These are phyloP conservation scores for Cephus pulcher DNA, from an alignment of 2,888 invertebrate genomes.

Conservation along the genomic window DNA sequence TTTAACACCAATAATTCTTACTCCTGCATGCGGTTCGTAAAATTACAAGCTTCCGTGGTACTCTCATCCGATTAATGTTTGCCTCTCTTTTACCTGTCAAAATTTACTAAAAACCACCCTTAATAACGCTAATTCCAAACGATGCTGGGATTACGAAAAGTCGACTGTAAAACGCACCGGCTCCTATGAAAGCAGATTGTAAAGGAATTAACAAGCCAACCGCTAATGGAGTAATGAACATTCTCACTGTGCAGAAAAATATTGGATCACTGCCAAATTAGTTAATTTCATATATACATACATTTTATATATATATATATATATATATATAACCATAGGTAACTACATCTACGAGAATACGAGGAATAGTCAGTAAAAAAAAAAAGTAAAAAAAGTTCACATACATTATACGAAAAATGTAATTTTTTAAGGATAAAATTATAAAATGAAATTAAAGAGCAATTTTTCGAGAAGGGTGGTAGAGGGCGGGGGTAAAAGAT, in stretches of 20 bases:
- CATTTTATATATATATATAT: no score
- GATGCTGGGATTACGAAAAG: slow-evolving; percentile 43
- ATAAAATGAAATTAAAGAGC: neutral
- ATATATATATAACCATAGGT: neutral
- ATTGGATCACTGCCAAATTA: slow-evolving; percentile 57
- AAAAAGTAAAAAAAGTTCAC: neutral
- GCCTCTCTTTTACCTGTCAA: neutral
- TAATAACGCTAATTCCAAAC: slow-evolving; percentile 33
- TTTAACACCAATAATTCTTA: neutral
- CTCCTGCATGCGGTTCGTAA: neutral
- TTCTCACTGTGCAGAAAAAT: slow-evolving; percentile 34
- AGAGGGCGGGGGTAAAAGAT: neutral
- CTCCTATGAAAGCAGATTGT: slow-evolving; percentile 48
- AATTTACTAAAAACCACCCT: neutral
- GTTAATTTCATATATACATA: slow-evolving; percentile 15
- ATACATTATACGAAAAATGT: neutral
- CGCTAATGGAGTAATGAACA: slow-evolving; percentile 63
- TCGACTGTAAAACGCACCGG: slow-evolving; percentile 50
- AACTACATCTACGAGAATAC: neutral
- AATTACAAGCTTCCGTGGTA: neutral
- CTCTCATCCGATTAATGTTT: neutral
- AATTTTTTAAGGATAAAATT: neutral
- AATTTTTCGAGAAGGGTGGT: neutral
- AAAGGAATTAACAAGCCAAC: slow-evolving; percentile 60
- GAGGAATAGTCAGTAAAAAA: neutral